Base-by-base conservation (phyloP, 2,888 invertebrate genomes). In the Diplazon laetatorius region DNA sequence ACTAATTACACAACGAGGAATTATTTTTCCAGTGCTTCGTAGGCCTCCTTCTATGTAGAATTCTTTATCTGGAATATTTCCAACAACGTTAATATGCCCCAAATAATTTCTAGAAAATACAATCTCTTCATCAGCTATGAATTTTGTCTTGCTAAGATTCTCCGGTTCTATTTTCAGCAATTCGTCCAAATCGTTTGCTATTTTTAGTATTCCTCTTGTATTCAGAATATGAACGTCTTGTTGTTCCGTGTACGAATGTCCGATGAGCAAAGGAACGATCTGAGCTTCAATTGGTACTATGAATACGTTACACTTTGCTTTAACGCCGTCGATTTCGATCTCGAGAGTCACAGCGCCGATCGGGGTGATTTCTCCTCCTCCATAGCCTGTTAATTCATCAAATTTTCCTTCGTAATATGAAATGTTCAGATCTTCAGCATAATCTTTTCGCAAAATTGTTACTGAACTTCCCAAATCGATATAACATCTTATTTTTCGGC, bases 21-120 rank as follows among this genome's bases (percentile, higher is more conserved):
- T 76, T 25, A 69, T 10, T 16, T 55, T 59, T 44, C 80, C 80
- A 12, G 55, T 75, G 37, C 74, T 76, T 14, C 80, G 52, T 12
- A 78, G n/a, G 2, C 83, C 78, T 48, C 80, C 82, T 62, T 82
- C 80, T 8, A 78, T 18, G 60, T 72, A 78, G 14, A 81, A 37
- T 12, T 82, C 76, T 1, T 39, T 5, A 44, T 65, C 57, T 16
- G 9, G 35, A n/a, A 75, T 6, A n/a, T 60, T 55, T 8, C 73
- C 57, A 6, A 18, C 37, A 6, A 82, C 79, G 10, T 39, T 59
- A 14, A 82, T 63, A 35, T 77, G 70, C 30, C 76, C 75, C 14
- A 74, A 12, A 52, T 50, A 82, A 68, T 81, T 82, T 35, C 68
- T 68, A 9, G 80, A 80, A 59, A 81, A 76, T 37, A 68, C 74